Evolutionary conservation across 2,888 invertebrate genomes (phyloP), one percentile per base, ranked within the genome.

Genomic region (Ceramica pisi): DNA sequence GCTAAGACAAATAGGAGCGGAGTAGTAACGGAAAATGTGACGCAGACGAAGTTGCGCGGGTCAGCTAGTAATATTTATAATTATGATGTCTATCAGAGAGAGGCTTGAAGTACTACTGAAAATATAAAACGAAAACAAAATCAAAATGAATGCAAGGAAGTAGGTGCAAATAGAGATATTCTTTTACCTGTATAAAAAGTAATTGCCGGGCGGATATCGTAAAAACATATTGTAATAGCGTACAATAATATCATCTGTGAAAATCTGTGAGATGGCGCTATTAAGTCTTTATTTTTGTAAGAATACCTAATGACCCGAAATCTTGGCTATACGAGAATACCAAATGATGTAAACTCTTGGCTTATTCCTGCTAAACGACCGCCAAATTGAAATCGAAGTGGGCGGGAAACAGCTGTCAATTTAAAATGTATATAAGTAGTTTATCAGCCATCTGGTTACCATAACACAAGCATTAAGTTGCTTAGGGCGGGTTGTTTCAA

Each of bases 191-290:
- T 26, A 0, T 63, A 48, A 56, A 71, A 62, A 31, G 16, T 12
- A 64, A 73, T 44, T n/a, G 55, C 23, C 12, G 9, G 21, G 0
- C 23, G 14, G 46, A 46, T 46, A 46, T 66, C 75, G 26, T 73
- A 59, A 66, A 74, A 74, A 53, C 0, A 19, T 44, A 75, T 23
- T 41, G 57, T 66, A 12, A 73, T 38, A 12, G 31, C 23, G 16
- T 26, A 64, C 35, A 74, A 50, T 64, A 35, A 44, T 41, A 59
- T 51, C 21, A 12, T 48, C 38, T 26, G 35, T 14, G 26, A 56
- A 51, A n/a, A 73, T 73, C 14, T 51, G 5, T 59, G 6, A 38
- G 12, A 21, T 9, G 21, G 12, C 10, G 48, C 12, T 41, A 38
- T 57, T 57, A 14, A 31, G 16, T 9, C 16, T 19, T 65, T 55